These are phyloP conservation scores for Plecturocebus donacophilus DNA, from an alignment of 2,113 vertebrate genomes.

Conservation along the genomic window DNA sequence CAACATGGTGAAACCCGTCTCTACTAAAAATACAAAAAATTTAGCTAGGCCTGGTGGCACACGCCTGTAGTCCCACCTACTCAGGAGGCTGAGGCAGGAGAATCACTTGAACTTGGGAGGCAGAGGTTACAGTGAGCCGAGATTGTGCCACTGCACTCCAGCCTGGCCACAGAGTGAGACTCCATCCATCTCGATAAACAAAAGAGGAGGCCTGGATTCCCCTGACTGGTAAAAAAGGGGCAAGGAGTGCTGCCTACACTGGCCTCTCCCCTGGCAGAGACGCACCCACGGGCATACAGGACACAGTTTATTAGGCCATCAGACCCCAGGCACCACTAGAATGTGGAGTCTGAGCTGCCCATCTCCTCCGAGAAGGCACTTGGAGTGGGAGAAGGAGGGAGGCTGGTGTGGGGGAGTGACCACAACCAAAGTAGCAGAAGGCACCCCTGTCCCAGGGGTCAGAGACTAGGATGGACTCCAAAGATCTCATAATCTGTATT, in stretches of 20 bases:
- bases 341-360: background rate
- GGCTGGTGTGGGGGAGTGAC: background rate
- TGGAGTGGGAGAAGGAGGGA: background rate
- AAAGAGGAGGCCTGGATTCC: background rate
- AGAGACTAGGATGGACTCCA: background rate
- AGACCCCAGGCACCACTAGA: background rate
- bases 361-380: background rate
- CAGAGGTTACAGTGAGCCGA: too few species aligned
- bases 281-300: background rate
- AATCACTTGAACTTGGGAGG: too few species aligned
- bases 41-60: too few species aligned
- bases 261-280: background rate
- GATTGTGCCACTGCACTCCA: too few species aligned
- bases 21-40: too few species aligned
- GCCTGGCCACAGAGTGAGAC: too few species aligned
- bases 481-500: background rate
- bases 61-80: too few species aligned
- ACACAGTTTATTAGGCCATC: constrained; percentile 56
- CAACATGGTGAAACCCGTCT: too few species aligned
- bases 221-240: background rate
- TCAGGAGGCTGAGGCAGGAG: too few species aligned
- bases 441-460: background rate
- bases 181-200: too few species aligned
- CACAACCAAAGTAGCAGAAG: background rate
- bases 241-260: background rate